phyloP scores from a whole-genome alignment of 2,888 invertebrate genomes.

The Matsumyia berberina region DNA sequence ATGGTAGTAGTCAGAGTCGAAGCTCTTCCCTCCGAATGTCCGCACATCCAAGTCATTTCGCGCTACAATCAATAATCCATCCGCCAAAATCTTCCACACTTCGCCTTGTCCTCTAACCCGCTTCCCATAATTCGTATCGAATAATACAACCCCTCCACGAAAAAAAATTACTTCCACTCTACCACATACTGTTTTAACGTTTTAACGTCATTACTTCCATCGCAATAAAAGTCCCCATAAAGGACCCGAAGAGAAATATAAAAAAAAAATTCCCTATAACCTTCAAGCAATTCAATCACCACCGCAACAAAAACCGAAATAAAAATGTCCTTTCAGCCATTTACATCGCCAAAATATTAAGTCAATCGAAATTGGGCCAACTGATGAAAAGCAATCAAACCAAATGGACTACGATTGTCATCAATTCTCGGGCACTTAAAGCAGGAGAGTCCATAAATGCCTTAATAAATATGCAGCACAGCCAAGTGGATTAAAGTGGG shows the following conservation, averaged over 20 bases:
- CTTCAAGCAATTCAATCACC: slow-evolving; percentile 34
- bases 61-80: no score
- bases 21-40: no score
- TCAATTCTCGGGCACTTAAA: slow-evolving; percentile 67
- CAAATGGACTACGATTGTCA: slow-evolving; percentile 70
- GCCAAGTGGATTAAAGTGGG: slow-evolving; percentile 39
- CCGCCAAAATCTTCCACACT: no score
- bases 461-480: slow-evolving; percentile 45
- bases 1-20: no score
- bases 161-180: slow-evolving; percentile 31
- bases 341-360: slow-evolving; percentile 47
- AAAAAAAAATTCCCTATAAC: neutral
- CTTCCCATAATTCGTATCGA: neutral
- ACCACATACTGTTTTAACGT: slow-evolving; percentile 16
- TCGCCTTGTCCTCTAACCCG: neutral
- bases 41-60: no score
- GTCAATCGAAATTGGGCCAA: slow-evolving; percentile 39
- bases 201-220: slow-evolving; percentile 14
- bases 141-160: neutral
- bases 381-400: slow-evolving; percentile 72
- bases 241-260: neutral
- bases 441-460: slow-evolving; percentile 59
- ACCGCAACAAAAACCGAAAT: slow-evolving; percentile 24
- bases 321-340: slow-evolving; percentile 41
- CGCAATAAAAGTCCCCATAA: slow-evolving; percentile 21